Conservation (phyloP, 2,888 invertebrate genomes). For the Amphiduros pacificus region DNA sequence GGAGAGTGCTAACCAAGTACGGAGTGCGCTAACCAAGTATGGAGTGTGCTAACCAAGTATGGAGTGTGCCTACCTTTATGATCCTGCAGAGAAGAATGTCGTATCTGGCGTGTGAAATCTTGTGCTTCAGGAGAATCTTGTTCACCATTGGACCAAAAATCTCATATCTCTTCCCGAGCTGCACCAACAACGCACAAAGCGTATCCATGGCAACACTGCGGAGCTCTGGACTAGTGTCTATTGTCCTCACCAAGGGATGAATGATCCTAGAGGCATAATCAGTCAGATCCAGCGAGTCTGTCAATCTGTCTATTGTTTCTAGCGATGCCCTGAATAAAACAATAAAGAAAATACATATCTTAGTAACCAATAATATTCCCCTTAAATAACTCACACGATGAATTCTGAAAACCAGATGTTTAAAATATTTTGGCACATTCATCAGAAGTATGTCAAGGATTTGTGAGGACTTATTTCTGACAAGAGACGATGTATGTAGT, state of each 20-base stretch:
- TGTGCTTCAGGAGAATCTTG: slow-evolving; percentile 65
- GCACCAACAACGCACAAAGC: slow-evolving; percentile 81
- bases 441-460: too few relatives aligned
- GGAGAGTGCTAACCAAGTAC: too few relatives aligned
- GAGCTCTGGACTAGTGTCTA: slow-evolving; percentile 77
- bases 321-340: slow-evolving; percentile 59
- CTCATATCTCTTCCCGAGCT: slow-evolving; percentile 85
- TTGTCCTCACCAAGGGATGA: slow-evolving; percentile 86
- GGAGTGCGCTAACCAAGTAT: too few relatives aligned
- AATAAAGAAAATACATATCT: too few relatives aligned
- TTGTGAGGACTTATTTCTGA: too few relatives aligned
- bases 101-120: slow-evolving; percentile 70
- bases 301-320: slow-evolving; percentile 84
- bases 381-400: too few relatives aligned
- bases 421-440: too few relatives aligned
- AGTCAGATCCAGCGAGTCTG: slow-evolving; percentile 86
- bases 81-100: slow-evolving; percentile 69
- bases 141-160: slow-evolving; percentile 92
- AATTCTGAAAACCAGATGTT: too few relatives aligned
- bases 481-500: too few relatives aligned
- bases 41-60: too few relatives aligned
- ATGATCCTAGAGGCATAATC: slow-evolving; percentile 91
- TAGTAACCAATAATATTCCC: too few relatives aligned
- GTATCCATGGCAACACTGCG: slow-evolving; percentile 81
- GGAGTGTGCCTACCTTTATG: slow-evolving; percentile 48